These are phyloP conservation scores for Sapajus apella DNA, from an alignment of 2,113 vertebrate species.

Conservation along the genomic window DNA sequence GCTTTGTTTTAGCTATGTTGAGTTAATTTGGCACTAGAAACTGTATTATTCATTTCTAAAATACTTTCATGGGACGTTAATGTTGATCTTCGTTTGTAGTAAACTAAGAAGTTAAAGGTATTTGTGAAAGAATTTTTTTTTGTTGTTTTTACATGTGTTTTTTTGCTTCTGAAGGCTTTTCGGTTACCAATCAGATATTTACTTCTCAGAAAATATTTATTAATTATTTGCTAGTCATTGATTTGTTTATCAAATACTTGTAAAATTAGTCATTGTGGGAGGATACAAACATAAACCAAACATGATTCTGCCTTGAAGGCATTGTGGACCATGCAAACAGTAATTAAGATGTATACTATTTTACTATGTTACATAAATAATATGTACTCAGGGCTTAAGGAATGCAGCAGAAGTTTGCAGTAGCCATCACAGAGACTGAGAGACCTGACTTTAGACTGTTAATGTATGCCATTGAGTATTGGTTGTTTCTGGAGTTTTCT, in stretches of 20 bases:
- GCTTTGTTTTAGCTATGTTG: background rate
- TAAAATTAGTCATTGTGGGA: constrained; percentile 17
- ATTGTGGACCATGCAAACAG: background rate
- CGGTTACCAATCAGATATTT: background rate
- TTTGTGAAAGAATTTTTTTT: background rate
- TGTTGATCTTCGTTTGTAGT: constrained; percentile 25
- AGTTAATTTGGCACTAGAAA: constrained; percentile 25
- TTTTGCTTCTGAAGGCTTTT: constrained; percentile 52
- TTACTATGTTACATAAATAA: background rate
- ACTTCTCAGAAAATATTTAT: background rate
- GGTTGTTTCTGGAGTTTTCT: constrained; percentile 34
- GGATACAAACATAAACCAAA: background rate
- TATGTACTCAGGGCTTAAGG: background rate
- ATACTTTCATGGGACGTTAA: background rate
- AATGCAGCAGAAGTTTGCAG: constrained; percentile 28
- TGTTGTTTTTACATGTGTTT: constrained; percentile 22
- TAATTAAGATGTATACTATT: constrained; percentile 10
- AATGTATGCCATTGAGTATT: background rate
- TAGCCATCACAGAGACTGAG: constrained; percentile 24
- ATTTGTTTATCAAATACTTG: constrained; percentile 11
- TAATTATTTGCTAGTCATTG: background rate
- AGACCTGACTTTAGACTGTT: background rate
- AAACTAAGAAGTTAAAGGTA: constrained; percentile 34
- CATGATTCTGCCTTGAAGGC: background rate
- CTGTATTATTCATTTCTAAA: constrained; percentile 40